Evolutionary conservation across 2,113 vertebrate species (phyloP), one percentile per base, ranked within the genome.

Genomic region (Sula dactylatra): DNA sequence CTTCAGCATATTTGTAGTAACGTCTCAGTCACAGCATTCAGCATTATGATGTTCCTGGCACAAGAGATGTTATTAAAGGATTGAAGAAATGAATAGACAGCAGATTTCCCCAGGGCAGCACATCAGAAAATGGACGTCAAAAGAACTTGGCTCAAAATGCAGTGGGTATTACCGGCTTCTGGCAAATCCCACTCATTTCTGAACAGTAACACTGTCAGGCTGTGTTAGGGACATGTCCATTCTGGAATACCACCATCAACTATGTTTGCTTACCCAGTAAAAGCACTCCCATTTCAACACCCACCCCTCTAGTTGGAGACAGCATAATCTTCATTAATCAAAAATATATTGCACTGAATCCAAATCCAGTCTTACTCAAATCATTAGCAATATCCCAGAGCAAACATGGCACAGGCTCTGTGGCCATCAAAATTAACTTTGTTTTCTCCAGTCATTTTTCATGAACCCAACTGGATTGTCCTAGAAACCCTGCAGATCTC

Each of bases 91-190:
- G 67, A 96, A 90, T 88, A 86, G 82, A 73, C 20, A 5, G 71
- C 82, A 94, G 27, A 87, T 94, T 59, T 96, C 91, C 92, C 81
- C 78, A 80, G 66, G 78, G 91, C 84, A 95, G 67, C 73, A 87
- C 87, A 90, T 88, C 58, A 94, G 82, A 97, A 96, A 95, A 93
- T 16, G 82, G 93, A 70, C 90, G 92, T 96, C 87, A 94, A 90
- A 97, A 90, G 87, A 90, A 92, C 42, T 42, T 86, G 42, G 62
- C 92, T 95, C 88, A 86, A 90, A 95, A 86, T 47, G 65, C 64
- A 54, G 25, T 40, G 58, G 19, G 49, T 76, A 90, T 93, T 94
- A 94, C 40, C 10, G 4, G 76, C 71, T 90, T 52, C 88, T 94
- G 76, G 89, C 79, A 95, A 96, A 94, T 80, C 85, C 87, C 59